A percentile compares a stretch with the other conserved stretches of the same genome.
These are phyloP conservation scores for Poeciliopsis retropinna DNA, from an alignment of 2,113 vertebrate species.

Conservation along the genomic window DNA sequence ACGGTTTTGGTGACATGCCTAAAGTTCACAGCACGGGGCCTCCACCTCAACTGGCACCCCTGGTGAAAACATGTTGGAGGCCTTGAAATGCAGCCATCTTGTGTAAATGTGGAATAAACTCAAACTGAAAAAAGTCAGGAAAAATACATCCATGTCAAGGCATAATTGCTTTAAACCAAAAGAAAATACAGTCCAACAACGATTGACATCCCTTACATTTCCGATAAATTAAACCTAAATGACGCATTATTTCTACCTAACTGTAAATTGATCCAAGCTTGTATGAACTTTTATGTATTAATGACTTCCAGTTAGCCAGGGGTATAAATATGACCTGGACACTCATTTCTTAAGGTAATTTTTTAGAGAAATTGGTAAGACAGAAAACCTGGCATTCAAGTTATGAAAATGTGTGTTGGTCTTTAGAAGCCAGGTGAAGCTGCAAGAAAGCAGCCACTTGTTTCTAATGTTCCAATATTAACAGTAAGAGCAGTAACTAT, in stretches of 20 bases:
- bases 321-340: not conserved
- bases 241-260: not conserved
- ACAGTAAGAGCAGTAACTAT: not conserved
- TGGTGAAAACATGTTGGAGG: not conserved
- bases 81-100: not conserved
- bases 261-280: not conserved
- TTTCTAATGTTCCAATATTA: not conserved
- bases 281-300: not conserved
- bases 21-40: constrained; percentile 3
- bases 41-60: not conserved
- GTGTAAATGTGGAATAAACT: not conserved
- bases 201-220: too few relatives aligned
- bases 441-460: not conserved
- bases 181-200: not conserved
- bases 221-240: not conserved
- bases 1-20: constrained; percentile 64
- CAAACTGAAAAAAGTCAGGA: not conserved
- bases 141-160: not conserved
- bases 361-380: too few relatives aligned
- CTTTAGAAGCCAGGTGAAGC: not conserved
- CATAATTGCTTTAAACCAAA: not conserved
- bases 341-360: not conserved
- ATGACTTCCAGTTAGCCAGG: not conserved
- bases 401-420: not conserved
- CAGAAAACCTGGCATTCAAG: not conserved